Percentiles rank a stretch among this genome's conserved stretches.
phyloP scores from a whole-genome alignment of 2,113 vertebrate species.

The Cervus canadensis region DNA sequence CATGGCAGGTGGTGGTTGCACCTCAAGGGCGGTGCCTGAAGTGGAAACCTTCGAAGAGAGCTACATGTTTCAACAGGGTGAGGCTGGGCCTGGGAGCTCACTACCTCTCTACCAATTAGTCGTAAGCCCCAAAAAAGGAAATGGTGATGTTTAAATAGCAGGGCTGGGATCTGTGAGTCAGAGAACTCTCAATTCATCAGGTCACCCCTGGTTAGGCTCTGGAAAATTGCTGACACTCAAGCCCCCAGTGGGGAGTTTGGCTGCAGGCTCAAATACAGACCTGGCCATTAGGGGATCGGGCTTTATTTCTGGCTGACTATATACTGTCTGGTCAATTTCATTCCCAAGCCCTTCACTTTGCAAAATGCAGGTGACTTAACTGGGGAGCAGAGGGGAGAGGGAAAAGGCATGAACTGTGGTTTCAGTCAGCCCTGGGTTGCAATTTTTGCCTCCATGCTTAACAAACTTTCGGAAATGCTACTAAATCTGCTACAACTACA shows the following conservation, averaged over 20 bases:
- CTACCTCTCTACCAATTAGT: not conserved
- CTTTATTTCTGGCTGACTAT: not conserved
- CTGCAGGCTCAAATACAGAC: not conserved
- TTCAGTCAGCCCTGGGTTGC: not conserved
- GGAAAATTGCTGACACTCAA: not conserved
- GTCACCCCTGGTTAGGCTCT: not conserved
- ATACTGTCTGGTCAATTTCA: not conserved
- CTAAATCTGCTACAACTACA: not conserved
- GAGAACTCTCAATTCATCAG: not conserved
- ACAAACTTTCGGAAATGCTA: not conserved
- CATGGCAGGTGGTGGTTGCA: not conserved
- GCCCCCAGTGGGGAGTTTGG: not conserved
- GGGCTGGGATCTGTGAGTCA: conserved; percentile 24
- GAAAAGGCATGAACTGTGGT: not conserved
- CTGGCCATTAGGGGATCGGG: not conserved
- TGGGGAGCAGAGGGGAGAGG: not conserved
- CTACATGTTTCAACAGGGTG: not conserved
- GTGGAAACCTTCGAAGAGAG: not conserved
- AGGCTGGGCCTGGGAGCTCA: not conserved
- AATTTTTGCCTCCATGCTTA: not conserved
- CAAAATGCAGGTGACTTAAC: not conserved
- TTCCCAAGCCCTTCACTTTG: not conserved
- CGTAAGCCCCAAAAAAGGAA: conserved; percentile 41
- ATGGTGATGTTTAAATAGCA: conserved; percentile 30
- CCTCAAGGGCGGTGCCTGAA: not conserved